Evolutionary conservation across 1,140 invertebrate genomes (phyloP), one percentile per base, ranked within the genome.

Genomic region (Adoxophyes honmai): DNA sequence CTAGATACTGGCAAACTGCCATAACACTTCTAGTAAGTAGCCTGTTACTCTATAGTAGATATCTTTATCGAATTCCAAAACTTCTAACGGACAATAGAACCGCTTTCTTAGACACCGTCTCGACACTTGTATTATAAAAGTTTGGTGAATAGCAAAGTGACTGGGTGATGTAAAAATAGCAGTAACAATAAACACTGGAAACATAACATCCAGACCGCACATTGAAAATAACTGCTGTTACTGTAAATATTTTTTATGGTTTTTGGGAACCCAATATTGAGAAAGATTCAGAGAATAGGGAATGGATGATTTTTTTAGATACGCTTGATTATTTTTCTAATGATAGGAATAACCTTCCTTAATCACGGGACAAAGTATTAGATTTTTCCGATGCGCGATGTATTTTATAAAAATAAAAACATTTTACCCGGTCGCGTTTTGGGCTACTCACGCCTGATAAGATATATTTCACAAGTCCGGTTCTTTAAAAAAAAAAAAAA

Each of bases 21-120:
- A 48, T 10, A 48, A 13, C 42, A 48, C 42, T 48, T 48, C 42
- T 33, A 48, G 42, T 48, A 48, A 48, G 42, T 48, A 48, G 42
- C 42, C 42, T 33, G 42, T 48, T 48, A 48, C 28, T 21, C 16
- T 48, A 48, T 48, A 10, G 18, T 48, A 48, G 42, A 48, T 48
- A 48, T 48, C 21, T 28, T 3, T 48, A 48, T 48, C 42, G 21
- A 33, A 33, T 48, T 48, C 28, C 21, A 6, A 0, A 28, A 48
- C n/a, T 21, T 7, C 18, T n/a, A 21, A 33, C 10, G 42, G 18
- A 48, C 42, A 48, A 48, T 48, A 48, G n/a, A 48, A 48, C 18
- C 21, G 18, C 11, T 48, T 48, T 48, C 42, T 7, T 48, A 48
- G 42, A 48, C 11, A 44, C 39, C 21, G 42, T 28, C 16, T 33